Percentiles rank a stretch among this genome's conserved stretches.
Evolutionary conservation across 1,140 invertebrate genomes (phyloP).

Genomic region (Cydia splendana): DNA sequence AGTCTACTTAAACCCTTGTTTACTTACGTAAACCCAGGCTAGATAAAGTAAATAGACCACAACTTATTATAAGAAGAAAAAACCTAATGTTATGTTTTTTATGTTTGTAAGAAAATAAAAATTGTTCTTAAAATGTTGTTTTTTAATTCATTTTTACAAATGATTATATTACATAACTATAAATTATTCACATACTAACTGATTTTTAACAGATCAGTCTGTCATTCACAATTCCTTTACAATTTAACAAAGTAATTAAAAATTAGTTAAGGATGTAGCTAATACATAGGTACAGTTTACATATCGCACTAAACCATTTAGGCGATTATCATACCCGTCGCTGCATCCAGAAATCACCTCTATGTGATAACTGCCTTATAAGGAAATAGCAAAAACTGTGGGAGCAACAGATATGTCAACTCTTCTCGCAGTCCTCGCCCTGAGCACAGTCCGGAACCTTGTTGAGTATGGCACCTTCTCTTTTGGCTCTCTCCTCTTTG

Average conservation of each 20-base stretch:
- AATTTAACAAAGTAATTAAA: too few relatives aligned
- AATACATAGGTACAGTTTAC: too few relatives aligned
- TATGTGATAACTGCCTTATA: too few relatives aligned
- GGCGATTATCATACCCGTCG: too few relatives aligned
- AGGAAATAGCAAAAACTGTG: too few relatives aligned
- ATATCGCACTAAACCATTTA: too few relatives aligned
- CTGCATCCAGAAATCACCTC: too few relatives aligned
- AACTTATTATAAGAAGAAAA: background rate
- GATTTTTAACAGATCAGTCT: too few relatives aligned
- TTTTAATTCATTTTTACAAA: conserved; percentile 26
- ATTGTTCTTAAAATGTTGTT: conserved; percentile 13
- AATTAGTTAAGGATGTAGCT: too few relatives aligned
- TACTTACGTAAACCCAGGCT: background rate
- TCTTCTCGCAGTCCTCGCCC: conserved; percentile 80
- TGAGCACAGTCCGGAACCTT: conserved; percentile 93
- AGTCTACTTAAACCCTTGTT: too few relatives aligned
- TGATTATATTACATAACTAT: background rate
- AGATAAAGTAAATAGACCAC: background rate
- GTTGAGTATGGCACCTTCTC: conserved; percentile 97
- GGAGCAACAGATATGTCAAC: too few relatives aligned
- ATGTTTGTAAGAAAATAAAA: conserved; percentile 14
- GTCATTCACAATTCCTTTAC: too few relatives aligned
- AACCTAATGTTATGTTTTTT: conserved; percentile 30
- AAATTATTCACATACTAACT: background rate
- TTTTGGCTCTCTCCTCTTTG: conserved; percentile 96